Percentiles rank a stretch among this genome's conserved stretches.
Conservation (phyloP, 2,888 invertebrate genomes). For the Aphodius sticticus region DNA sequence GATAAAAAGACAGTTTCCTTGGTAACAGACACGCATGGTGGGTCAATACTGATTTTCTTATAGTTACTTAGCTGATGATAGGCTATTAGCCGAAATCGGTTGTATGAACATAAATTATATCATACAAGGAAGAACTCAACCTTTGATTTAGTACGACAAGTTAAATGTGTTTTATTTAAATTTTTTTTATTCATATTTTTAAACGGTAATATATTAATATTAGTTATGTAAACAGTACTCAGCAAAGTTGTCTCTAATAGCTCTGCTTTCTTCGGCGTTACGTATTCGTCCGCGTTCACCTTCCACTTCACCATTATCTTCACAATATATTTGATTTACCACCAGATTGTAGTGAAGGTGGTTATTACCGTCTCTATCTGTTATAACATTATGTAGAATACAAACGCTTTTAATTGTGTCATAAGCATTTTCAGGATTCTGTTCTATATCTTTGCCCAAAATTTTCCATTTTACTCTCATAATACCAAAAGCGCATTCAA, state of each 20-base stretch:
- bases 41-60: too few relatives aligned
- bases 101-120: too few relatives aligned
- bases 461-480: not conserved
- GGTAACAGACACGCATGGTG: too few relatives aligned
- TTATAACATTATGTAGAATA: not conserved
- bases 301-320: not conserved
- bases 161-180: not conserved
- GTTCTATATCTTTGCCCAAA: not conserved
- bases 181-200: not conserved
- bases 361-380: not conserved
- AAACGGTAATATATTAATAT: not conserved
- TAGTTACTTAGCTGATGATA: too few relatives aligned
- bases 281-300: not conserved
- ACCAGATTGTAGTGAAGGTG: not conserved
- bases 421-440: not conserved
- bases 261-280: not conserved
- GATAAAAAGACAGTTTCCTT: too few relatives aligned
- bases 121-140: too few relatives aligned
- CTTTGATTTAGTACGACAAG: not conserved
- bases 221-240: not conserved
- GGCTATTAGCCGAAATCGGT: too few relatives aligned
- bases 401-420: not conserved
- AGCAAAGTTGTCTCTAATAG: not conserved
- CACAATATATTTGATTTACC: not conserved
- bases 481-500: not conserved